phyloP scores from a whole-genome alignment of 64 coral and sea anemone genomes.

The Acropora tenuis region DNA sequence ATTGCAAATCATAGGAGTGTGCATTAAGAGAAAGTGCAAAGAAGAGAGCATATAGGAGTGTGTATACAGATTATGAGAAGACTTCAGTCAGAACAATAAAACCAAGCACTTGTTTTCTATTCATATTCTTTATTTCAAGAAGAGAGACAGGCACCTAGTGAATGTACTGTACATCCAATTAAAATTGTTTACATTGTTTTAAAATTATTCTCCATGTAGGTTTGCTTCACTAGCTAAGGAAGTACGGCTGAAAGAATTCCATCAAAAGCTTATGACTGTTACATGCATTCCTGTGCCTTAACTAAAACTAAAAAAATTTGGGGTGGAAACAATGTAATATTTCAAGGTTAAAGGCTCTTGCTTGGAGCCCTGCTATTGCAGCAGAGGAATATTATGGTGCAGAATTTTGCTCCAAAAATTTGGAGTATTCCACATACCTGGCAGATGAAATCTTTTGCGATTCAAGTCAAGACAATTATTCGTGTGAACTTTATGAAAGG shows the following conservation, averaged over 20 bases:
- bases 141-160: too few relatives aligned
- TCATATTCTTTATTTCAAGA: too few relatives aligned
- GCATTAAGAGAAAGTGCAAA: too few relatives aligned
- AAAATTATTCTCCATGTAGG: not conserved
- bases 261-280: slow-evolving; percentile 61
- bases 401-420: slow-evolving; percentile 62
- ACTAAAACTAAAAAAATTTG: slow-evolving; percentile 26
- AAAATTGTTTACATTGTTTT: not conserved
- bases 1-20: too few relatives aligned
- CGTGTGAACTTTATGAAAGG: slow-evolving; percentile 78
- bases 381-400: slow-evolving; percentile 74
- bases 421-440: slow-evolving; percentile 64
- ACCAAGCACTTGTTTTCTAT: too few relatives aligned
- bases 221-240: slow-evolving; percentile 69
- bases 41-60: too few relatives aligned
- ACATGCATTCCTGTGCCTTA: slow-evolving; percentile 53
- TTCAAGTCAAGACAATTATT: slow-evolving; percentile 73
- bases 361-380: slow-evolving; percentile 63
- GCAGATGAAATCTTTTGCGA: slow-evolving; percentile 57
- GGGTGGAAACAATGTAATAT: slow-evolving; percentile 51
- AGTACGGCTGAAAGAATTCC: slow-evolving; percentile 69
- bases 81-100: too few relatives aligned
- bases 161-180: not conserved
- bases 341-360: slow-evolving; percentile 28
- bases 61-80: too few relatives aligned